These are phyloP conservation scores for Parotocinclus haroldoi DNA, from an alignment of 2,797 vertebrate species.

Conservation along the genomic window DNA sequence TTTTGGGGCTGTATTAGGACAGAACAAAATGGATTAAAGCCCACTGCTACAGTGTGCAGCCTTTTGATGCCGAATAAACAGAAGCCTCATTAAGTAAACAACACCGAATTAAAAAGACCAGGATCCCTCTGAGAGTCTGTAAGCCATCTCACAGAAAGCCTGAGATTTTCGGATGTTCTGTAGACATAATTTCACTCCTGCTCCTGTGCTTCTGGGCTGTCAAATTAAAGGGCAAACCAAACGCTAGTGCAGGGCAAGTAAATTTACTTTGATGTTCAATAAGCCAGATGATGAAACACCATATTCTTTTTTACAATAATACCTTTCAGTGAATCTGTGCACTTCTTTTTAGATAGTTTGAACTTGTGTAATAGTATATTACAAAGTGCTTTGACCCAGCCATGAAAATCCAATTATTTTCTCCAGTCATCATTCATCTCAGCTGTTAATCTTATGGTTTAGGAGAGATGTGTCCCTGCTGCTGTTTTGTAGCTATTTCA, in stretches of 20 bases:
- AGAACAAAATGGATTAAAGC: slow-evolving; percentile 20
- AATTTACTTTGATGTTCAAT: slow-evolving; percentile 17
- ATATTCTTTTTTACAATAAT: neutral
- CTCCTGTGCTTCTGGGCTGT: slow-evolving; percentile 6
- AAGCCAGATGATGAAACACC: slow-evolving; percentile 5
- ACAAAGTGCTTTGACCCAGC: slow-evolving; percentile 10
- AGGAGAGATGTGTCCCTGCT: slow-evolving; percentile 3
- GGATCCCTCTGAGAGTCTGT: neutral
- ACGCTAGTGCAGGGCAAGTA: neutral
- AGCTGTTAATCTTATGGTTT: neutral
- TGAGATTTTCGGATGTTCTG: slow-evolving; percentile 16
- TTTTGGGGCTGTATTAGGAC: slow-evolving; percentile 7
- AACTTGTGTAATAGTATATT: neutral
- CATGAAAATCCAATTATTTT: slow-evolving; percentile 26
- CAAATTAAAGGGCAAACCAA: slow-evolving; percentile 3
- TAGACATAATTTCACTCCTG: slow-evolving; percentile 4
- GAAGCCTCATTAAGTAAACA: slow-evolving; percentile 4
- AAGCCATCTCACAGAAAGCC: neutral
- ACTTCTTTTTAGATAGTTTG: slow-evolving; percentile 3
- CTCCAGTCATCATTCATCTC: slow-evolving; percentile 8
- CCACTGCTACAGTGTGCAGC: neutral
- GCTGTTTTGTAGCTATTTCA: too few relatives aligned
- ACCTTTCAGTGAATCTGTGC: slow-evolving; percentile 1
- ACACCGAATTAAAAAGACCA: slow-evolving; percentile 3
- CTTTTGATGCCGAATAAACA: neutral